Conservation (phyloP, 1,140 invertebrate genomes). For the Plodia interpunctella region DNA sequence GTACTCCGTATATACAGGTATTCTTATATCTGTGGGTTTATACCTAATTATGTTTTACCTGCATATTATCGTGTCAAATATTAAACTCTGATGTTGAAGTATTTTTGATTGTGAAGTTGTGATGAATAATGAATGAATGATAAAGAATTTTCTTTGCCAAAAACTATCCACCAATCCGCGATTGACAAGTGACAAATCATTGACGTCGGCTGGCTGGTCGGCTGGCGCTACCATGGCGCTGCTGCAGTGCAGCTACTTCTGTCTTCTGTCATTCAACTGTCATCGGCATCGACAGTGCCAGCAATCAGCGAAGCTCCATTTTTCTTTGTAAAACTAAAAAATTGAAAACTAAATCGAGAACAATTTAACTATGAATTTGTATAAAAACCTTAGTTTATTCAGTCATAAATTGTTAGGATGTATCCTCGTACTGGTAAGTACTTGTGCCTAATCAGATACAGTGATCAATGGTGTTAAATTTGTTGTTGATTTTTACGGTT, state of each 20-base stretch:
- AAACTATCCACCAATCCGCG: slow-evolving; percentile 5
- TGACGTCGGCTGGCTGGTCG: background rate
- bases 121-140: too few relatives aligned
- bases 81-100: too few relatives aligned
- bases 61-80: too few relatives aligned
- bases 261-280: too few relatives aligned
- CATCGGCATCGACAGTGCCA: too few relatives aligned
- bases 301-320: slow-evolving; percentile 24
- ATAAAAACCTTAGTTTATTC: slow-evolving; percentile 22
- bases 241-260: too few relatives aligned
- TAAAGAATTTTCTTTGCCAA: slow-evolving; percentile 6
- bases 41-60: too few relatives aligned
- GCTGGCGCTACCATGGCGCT: too few relatives aligned
- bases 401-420: slow-evolving; percentile 32
- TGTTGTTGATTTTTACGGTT: slow-evolving; percentile 59
- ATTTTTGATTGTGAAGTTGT: too few relatives aligned
- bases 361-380: slow-evolving; percentile 27
- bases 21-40: too few relatives aligned
- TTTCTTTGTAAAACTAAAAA: slow-evolving; percentile 15
- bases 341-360: slow-evolving; percentile 9
- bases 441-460: slow-evolving; percentile 14
- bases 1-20: too few relatives aligned
- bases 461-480: slow-evolving; percentile 17
- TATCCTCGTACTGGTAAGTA: slow-evolving; percentile 57
- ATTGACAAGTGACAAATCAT: slow-evolving; percentile 14